A percentile compares a stretch with the other conserved stretches of the same genome.
These are phyloP conservation scores for Troglohyphantes excavatus DNA, from an alignment of 2,888 invertebrate genomes.

Conservation along the genomic window DNA sequence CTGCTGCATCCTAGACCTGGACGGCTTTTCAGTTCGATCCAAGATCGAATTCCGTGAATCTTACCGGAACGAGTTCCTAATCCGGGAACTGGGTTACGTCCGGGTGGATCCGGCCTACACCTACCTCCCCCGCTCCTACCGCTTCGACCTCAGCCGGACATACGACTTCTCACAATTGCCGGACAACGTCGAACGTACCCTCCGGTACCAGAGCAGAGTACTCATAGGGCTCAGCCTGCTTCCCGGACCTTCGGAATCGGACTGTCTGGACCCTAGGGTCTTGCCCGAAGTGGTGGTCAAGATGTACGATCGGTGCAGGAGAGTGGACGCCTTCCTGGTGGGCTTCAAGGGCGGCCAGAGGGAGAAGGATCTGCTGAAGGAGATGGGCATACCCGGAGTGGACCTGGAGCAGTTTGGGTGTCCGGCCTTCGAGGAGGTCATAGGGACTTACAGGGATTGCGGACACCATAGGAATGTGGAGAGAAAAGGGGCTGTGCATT, in stretches of 20 bases:
- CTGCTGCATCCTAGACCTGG: slow-evolving; percentile 51
- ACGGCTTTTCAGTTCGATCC: not conserved
- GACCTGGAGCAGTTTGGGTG: slow-evolving; percentile 35
- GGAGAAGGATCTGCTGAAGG: not conserved
- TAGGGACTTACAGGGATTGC: not conserved
- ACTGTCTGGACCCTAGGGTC: not conserved
- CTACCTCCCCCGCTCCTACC: slow-evolving; percentile 2
- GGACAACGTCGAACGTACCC: not conserved
- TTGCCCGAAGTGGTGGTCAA: not conserved
- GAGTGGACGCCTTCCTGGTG: not conserved
- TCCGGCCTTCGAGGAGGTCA: not conserved
- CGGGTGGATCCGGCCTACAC: not conserved
- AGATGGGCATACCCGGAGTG: not conserved
- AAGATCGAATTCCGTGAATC: not conserved
- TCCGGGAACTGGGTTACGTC: slow-evolving; percentile 40
- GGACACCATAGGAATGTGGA: slow-evolving; percentile 4
- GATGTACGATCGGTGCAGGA: not conserved
- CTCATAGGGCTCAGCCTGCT: slow-evolving; percentile 21
- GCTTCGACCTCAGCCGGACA: slow-evolving; percentile 3
- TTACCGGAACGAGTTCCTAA: slow-evolving; percentile 7
- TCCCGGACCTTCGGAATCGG: not conserved
- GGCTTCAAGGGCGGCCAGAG: slow-evolving; percentile 35
- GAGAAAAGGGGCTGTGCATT: not conserved
- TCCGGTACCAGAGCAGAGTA: not conserved
- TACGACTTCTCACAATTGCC: not conserved